These are phyloP conservation scores for Eidolon helvum DNA, from an alignment of 2,113 vertebrate genomes.

Conservation along the genomic window DNA sequence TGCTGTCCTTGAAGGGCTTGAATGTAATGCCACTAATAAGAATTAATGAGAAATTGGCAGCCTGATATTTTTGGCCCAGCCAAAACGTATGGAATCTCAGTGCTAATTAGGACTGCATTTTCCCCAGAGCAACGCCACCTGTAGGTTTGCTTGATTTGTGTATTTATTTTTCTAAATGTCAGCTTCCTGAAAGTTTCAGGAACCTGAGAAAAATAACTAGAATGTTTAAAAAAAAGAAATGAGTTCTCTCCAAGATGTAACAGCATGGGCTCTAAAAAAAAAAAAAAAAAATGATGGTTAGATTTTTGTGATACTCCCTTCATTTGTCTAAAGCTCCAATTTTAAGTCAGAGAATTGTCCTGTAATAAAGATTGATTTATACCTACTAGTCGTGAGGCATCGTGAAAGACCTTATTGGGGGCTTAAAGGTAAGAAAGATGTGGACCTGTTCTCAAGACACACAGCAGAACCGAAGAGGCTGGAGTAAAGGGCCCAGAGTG, in stretches of 20 bases:
- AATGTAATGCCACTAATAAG: constrained; percentile 16
- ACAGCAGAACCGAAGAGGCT: background rate
- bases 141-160: constrained; percentile 39
- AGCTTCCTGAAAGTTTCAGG: background rate
- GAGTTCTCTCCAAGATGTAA: background rate
- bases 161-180: constrained; percentile 11
- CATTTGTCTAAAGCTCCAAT: background rate
- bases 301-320: background rate
- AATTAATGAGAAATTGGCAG: constrained; percentile 67
- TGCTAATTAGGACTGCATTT: constrained; percentile 45
- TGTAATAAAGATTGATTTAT: background rate
- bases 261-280: background rate
- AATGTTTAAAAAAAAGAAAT: background rate
- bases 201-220: background rate
- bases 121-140: constrained; percentile 46
- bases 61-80: constrained; percentile 37
- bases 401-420: background rate
- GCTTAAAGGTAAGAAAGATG: background rate
- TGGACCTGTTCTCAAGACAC: background rate
- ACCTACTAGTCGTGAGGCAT: background rate
- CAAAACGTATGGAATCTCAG: background rate
- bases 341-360: background rate
- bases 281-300: background rate
- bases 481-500: background rate
- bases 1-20: background rate